Conservation (phyloP, 2,797 vertebrate genomes). For the Chromobotia macracanthus region DNA sequence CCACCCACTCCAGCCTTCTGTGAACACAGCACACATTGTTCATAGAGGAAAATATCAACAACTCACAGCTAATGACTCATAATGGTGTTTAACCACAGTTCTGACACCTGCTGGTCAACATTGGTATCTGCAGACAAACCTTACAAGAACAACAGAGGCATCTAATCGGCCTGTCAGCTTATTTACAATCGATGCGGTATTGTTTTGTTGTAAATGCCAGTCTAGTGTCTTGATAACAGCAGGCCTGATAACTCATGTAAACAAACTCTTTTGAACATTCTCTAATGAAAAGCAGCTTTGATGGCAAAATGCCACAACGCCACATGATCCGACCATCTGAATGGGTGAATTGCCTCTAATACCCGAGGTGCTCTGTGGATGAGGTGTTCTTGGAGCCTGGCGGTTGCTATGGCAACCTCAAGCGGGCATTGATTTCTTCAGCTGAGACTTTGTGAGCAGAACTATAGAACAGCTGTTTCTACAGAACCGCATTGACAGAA, state of each 20-base stretch:
- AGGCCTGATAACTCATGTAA: neutral
- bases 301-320: conserved; percentile 53
- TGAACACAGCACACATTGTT: conserved; percentile 30
- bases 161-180: too few relatives aligned
- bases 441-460: conserved; percentile 65
- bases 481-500: neutral
- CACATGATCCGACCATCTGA: conserved; percentile 38
- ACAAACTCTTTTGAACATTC: conserved; percentile 3
- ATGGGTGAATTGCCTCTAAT: conserved; percentile 19
- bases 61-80: neutral
- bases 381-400: conserved; percentile 47
- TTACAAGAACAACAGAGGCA: too few relatives aligned
- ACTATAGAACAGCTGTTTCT: conserved; percentile 40
- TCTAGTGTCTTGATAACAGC: conserved; percentile 12
- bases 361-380: conserved; percentile 16
- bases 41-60: neutral
- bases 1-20: conserved; percentile 94
- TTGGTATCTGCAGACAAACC: neutral
- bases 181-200: neutral
- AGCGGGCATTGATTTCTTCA: conserved; percentile 70
- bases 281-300: neutral
- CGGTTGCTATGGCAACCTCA: conserved; percentile 71
- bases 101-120: conserved; percentile 43
- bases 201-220: conserved; percentile 21
- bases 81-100: neutral